Conservation (phyloP, 1,140 invertebrate genomes). For the Macrosteles quadrilineatus region DNA sequence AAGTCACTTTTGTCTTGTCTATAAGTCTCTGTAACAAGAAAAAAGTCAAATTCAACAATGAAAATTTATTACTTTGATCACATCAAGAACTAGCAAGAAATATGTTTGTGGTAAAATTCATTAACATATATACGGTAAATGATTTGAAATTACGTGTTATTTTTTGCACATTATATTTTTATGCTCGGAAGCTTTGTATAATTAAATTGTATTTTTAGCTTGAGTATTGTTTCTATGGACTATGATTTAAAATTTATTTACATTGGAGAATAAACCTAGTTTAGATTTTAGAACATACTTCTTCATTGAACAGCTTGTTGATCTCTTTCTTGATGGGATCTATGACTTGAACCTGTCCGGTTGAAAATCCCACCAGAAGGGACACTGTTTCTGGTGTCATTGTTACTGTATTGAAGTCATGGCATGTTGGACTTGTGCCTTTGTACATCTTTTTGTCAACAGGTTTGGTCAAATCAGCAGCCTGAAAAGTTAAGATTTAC, state of each 20-base stretch:
- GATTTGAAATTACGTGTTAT: too few relatives aligned
- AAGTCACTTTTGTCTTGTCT: conserved; percentile 98
- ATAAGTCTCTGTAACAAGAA: conserved; percentile 81
- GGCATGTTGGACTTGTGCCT: conserved; percentile 97
- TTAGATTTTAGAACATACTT: too few relatives aligned
- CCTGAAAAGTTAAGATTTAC: conserved; percentile 46
- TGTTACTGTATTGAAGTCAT: conserved; percentile 93
- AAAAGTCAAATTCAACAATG: conserved; percentile 28
- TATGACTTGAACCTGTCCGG: conserved; percentile 95
- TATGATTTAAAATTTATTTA: too few relatives aligned
- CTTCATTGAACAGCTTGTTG: conserved; percentile 97
- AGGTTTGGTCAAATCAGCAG: conserved; percentile 92
- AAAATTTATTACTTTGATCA: background rate
- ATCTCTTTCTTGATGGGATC: conserved; percentile 96
- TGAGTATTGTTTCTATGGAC: too few relatives aligned
- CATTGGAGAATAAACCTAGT: too few relatives aligned
- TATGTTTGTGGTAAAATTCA: too few relatives aligned
- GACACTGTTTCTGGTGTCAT: conserved; percentile 79
- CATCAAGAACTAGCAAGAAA: too few relatives aligned
- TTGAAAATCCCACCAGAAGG: conserved; percentile 94
- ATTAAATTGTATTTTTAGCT: too few relatives aligned
- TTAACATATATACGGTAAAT: too few relatives aligned
- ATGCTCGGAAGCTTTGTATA: too few relatives aligned
- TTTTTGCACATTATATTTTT: too few relatives aligned
- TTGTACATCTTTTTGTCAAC: conserved; percentile 98